Conservation (phyloP, 2,113 vertebrate species). For the Coregonus clupeaformis region DNA sequence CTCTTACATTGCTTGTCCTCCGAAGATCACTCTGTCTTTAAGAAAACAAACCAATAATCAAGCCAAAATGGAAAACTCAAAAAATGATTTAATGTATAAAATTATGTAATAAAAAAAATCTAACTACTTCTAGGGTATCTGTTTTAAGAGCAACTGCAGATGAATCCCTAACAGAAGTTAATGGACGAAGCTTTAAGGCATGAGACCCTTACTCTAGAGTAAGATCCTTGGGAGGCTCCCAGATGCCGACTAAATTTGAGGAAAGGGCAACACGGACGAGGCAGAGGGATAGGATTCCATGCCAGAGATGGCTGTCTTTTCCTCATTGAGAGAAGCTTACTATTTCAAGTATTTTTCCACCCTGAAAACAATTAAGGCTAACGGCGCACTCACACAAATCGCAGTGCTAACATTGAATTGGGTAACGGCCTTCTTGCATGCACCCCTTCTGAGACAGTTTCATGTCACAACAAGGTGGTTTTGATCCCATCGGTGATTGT, state of each 20-base stretch:
- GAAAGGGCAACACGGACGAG: conserved; percentile 56
- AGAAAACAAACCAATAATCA: conserved; percentile 61
- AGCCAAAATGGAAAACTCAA: conserved; percentile 52
- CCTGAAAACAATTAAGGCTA: conserved; percentile 32
- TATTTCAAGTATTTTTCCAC: conserved; percentile 44
- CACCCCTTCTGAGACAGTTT: conserved; percentile 63
- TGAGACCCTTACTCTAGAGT: conserved; percentile 67
- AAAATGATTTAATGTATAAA: conserved; percentile 61
- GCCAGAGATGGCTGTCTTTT: no score
- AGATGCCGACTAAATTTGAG: conserved; percentile 65
- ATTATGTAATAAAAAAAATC: conserved; percentile 64
- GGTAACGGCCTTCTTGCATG: conserved; percentile 68
- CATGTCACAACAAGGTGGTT: conserved; percentile 57
- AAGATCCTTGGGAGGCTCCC: conserved; percentile 63
- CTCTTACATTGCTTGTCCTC: conserved; percentile 78
- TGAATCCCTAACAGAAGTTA: conserved; percentile 78
- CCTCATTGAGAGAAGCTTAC: conserved; percentile 48
- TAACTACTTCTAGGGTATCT: conserved; percentile 64
- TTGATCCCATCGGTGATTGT: conserved; percentile 55
- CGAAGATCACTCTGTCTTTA: conserved; percentile 75
- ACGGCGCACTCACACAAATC: conserved; percentile 34
- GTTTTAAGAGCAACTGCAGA: conserved; percentile 73
- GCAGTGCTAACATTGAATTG: conserved; percentile 48
- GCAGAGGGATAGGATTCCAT: conserved; percentile 12
- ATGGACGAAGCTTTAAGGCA: conserved; percentile 81